Evolutionary conservation across 2,113 vertebrate genomes (phyloP).

Genomic region (Cairina moschata): DNA sequence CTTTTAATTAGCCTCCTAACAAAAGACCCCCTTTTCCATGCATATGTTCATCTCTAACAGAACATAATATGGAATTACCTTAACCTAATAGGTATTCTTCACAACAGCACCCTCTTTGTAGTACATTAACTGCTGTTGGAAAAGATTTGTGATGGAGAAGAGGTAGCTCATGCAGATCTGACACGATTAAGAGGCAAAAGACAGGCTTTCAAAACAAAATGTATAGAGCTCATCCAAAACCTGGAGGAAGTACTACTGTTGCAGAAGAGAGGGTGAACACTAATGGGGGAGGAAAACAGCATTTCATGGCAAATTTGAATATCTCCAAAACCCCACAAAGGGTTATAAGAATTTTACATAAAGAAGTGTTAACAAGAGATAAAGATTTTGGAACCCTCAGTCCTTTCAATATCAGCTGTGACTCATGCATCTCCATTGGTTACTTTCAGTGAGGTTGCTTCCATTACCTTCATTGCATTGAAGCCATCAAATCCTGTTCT

Average conservation of each 20-base stretch:
- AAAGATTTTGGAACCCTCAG: neutral
- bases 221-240: neutral
- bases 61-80: neutral
- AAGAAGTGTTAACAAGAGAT: neutral
- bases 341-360: neutral
- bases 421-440: neutral
- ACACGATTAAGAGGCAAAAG: neutral
- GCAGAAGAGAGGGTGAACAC: neutral
- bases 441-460: neutral
- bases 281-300: neutral
- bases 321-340: neutral
- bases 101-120: neutral
- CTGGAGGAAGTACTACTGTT: neutral
- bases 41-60: neutral
- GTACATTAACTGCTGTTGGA: neutral
- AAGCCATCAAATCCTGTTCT: neutral
- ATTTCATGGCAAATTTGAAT: neutral
- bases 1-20: neutral
- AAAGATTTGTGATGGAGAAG: neutral
- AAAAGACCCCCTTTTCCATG: neutral
- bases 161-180: neutral
- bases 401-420: neutral
- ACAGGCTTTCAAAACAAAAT: neutral
- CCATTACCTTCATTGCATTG: neutral
- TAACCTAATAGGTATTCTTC: neutral